Evolutionary conservation across 2,797 vertebrate genomes (phyloP).

Genomic region (Tenualosa ilisha): DNA sequence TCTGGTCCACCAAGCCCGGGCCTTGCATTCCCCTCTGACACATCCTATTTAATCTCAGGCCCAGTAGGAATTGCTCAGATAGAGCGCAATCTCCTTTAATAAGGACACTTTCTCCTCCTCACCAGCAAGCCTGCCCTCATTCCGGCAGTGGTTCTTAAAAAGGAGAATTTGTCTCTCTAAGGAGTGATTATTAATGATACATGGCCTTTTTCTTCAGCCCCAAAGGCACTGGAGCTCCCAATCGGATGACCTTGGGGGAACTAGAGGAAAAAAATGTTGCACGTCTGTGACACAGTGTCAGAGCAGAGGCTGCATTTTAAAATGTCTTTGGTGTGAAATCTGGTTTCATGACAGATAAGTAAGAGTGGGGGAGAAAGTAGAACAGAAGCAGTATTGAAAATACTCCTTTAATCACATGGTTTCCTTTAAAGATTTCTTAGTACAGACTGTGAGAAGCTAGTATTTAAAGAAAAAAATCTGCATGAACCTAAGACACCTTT

Average conservation of each 20-base stretch:
- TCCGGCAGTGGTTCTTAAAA: slow-evolving; percentile 61
- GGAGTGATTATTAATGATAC: slow-evolving; percentile 74
- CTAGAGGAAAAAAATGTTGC: slow-evolving; percentile 15
- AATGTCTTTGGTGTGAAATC: background rate
- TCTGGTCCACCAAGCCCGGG: slow-evolving; percentile 64
- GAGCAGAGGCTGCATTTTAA: background rate
- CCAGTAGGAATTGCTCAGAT: slow-evolving; percentile 75
- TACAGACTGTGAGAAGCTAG: no score
- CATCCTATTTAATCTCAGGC: slow-evolving; percentile 77
- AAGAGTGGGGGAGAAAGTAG: background rate
- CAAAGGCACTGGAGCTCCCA: slow-evolving; percentile 44
- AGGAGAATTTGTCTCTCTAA: slow-evolving; percentile 63
- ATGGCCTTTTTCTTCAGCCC: slow-evolving; percentile 62
- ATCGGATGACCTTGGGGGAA: slow-evolving; percentile 50
- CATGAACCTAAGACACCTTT: background rate
- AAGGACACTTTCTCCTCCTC: slow-evolving; percentile 74
- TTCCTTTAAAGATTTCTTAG: background rate
- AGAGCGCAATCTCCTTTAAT: slow-evolving; percentile 72
- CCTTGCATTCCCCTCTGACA: slow-evolving; percentile 67
- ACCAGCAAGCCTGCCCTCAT: slow-evolving; percentile 49
- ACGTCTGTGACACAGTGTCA: slow-evolving; percentile 11
- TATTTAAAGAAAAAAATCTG: no score
- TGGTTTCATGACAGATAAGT: background rate
- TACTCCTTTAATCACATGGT: background rate
- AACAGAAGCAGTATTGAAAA: background rate